Base-by-base conservation (phyloP, 1,140 invertebrate genomes). In the Atta colombica region DNA sequence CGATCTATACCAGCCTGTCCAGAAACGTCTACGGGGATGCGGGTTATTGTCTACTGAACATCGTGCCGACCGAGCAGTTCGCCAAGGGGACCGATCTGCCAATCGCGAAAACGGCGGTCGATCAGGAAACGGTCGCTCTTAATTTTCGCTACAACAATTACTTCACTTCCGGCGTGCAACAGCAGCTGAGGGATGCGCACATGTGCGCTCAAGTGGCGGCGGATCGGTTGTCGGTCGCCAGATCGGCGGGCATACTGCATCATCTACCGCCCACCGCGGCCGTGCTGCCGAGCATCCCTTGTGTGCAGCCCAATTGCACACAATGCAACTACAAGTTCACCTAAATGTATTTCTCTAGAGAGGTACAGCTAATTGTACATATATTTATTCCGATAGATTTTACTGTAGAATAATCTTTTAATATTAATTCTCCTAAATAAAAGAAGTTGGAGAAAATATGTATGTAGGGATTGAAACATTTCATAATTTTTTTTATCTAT, bases 301-400 rank as follows among this genome's bases (percentile, higher is more conserved):
- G 95, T 71, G 84, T 94, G 2, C 94, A 94, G 21, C 94, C 95
- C 1, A 95, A 95, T 85, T 95, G 95, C 74, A 75, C 90, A 85
- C 89, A 95, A 87, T 93, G 93, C 21, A 78, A 35, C 45, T 95
- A 93, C 51, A 95, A 95, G 77, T 93, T 94, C 66, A 77, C 92
- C 8, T 94, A 61, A 92, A 60, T 14, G 0, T 49, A 14, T 61
- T 71, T n/a, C 10, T 69, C 63, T 18, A 10, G 7, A 16, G 8
- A 49, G 8, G 53, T 66, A 51, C 25, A 60, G 35, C 25, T n/a
- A 45, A 10, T 16, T 49, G 39, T 39, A 58, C 16, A 65, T 16
- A 45, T 45, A 61, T 25, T 61, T 77, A 25, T 45, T 21, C 21
- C 1, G 21, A 10, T 51, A 25, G 31, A 55, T 55, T 31, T 4